Base-by-base conservation (phyloP, 2,888 invertebrate genomes). In the Elaeidobius kamerunicus region DNA sequence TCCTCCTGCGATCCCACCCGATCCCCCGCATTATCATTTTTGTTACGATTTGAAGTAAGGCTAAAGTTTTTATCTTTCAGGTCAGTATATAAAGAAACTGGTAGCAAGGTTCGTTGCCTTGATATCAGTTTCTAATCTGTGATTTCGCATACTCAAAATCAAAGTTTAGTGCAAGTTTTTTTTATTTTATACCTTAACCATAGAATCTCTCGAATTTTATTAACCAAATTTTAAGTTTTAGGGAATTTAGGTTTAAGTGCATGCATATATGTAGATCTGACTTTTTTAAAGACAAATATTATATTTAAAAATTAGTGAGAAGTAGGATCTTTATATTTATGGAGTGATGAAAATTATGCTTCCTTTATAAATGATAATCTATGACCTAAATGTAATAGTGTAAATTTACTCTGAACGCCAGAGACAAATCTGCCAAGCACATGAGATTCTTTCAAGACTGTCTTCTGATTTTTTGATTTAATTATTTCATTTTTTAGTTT, bases 1-100 rank as follows among this genome's bases (percentile, higher is more conserved):
- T 67, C 91, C 95, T 11, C 97, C 96, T 2, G 83, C 85, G 35
- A 87, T 97, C 66, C 96, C 97, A 0, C 88, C 89, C 43, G 89
- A 91, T 69, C 96, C 97, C 3, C 86, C 91, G 62, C 91, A 94
- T 75, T 96, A 91, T 73, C 89, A 91, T 71, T 93, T 92, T 73
- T 86, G 84, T 69, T 86, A 85, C 67, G 86, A 86, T 70, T 75
- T 83, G 63, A 85, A 85, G 68, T 85, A 58, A 54, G 30, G 12
- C 5, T 9, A 30, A 2, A 6, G 16, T 30, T 30, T 30, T 30
- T 30, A 30, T 30, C 11, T 30, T 30, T 11, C 4, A n/a, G 30
- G 30, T n/a, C 30, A 4, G 23, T 30, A 30, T 9, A 11, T 30
- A 7, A 30, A 12, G 12, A 30, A 30, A 30, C 30, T 30, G 30